Evolutionary conservation across 2,113 vertebrate species (phyloP), one percentile per base, ranked within the genome.

Genomic region (Nothoprocta pentlandii): DNA sequence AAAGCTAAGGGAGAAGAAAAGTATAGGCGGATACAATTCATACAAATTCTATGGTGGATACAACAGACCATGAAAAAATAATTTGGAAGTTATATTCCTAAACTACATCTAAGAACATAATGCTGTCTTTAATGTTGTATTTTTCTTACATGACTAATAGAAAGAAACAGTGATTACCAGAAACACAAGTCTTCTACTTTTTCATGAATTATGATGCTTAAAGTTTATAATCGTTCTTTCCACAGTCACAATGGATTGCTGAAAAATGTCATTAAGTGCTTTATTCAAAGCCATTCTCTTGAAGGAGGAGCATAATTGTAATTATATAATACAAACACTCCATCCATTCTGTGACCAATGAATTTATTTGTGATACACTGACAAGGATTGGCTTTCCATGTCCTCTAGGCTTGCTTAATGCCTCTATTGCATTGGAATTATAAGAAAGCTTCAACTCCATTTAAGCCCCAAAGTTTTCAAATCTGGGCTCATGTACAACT

Each of bases 191-290:
- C 6, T 6, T 92, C 36, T 94, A 44, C 1, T 2, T 92, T 90
- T 80, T 78, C 39, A 28, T 71, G 26, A 90, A 81, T 75, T 81
- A 62, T 1, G 2, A 10, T 58, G 16, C 25, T 81, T 92, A 71
- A 83, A 90, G 61, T 54, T 61, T 79, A 2, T 47, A 75, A 74
- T 39, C 64, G 34, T 53, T 89, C 63, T 68, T 75, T 89, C 62
- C 20, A 64, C 22, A 58, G n/a, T 19, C 46, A 64, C 13, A 61
- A 64, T 12, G 22, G 61, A 81, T 86, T 32, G 56, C 53, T 86
- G 28, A 23, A 90, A 94, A 96, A 75, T 47, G 83, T 11, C 47
- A 81, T 89, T 89, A 93, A 94, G 83, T 81, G 25, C 12, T 6
- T 83, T 61, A 39, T 85, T 92, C 41, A 68, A 74, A 83, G 23